Conservation (phyloP, 2,888 invertebrate genomes). For the Tinea trinotella region DNA sequence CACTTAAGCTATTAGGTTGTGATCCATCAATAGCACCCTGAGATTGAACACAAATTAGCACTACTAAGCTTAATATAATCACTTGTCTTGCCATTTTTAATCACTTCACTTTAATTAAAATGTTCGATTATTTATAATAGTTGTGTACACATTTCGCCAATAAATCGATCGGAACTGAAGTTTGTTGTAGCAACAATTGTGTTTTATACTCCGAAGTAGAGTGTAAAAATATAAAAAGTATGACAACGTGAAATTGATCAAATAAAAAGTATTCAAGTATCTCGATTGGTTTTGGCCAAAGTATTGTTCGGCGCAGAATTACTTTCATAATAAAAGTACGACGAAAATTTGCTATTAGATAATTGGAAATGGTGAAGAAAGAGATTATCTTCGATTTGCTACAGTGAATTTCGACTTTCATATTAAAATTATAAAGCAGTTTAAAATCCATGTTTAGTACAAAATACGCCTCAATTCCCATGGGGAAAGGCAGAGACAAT, state of each 20-base stretch:
- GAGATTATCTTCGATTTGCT: background rate
- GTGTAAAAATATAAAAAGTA: slow-evolving; percentile 10
- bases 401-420: background rate
- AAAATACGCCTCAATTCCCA: too few relatives aligned
- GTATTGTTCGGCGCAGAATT: background rate
- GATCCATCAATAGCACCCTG: slow-evolving; percentile 44
- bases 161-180: slow-evolving; percentile 38
- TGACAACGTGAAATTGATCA: slow-evolving; percentile 14
- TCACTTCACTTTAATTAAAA: slow-evolving; percentile 8
- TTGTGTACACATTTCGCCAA: slow-evolving; percentile 40
- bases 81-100: slow-evolving; percentile 31
- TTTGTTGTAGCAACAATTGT: background rate
- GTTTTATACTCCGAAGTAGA: slow-evolving; percentile 15
- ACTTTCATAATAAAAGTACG: slow-evolving; percentile 17
- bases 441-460: too few relatives aligned
- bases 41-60: slow-evolving; percentile 34
- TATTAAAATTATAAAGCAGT: too few relatives aligned
- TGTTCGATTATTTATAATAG: background rate
- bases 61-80: slow-evolving; percentile 32
- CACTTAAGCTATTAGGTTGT: slow-evolving; percentile 34
- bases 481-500: too few relatives aligned
- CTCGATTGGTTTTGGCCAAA: slow-evolving; percentile 9
- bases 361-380: slow-evolving; percentile 10
- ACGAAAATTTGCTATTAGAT: slow-evolving; percentile 13
- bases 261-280: slow-evolving; percentile 1